phyloP scores from a whole-genome alignment of 2,113 vertebrate species.

The Psammodynastes pulverulentus region DNA sequence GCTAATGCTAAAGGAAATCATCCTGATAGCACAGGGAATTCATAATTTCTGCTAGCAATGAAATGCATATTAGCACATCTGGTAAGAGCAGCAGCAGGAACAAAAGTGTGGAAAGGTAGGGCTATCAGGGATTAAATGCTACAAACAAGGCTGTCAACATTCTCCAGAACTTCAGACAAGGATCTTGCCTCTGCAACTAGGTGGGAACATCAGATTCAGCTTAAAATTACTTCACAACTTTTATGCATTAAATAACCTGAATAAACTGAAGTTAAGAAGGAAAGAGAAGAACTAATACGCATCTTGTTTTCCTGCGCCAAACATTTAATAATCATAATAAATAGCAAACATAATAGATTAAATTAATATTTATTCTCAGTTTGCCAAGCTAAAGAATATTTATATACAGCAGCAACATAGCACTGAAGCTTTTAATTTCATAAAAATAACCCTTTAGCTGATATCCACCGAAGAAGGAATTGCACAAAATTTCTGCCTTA shows the following conservation, averaged over 20 bases:
- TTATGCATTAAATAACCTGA: neutral
- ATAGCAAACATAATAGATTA: neutral
- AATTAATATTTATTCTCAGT: neutral
- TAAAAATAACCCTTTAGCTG: neutral
- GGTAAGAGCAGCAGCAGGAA: neutral
- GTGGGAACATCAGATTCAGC: neutral
- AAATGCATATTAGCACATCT: conserved; percentile 51
- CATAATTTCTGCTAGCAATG: conserved; percentile 16
- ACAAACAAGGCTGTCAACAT: neutral
- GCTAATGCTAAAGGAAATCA: neutral
- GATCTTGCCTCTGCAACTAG: neutral
- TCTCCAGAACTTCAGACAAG: neutral
- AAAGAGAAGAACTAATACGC: neutral
- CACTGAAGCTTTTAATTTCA: neutral
- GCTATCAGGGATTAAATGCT: neutral
- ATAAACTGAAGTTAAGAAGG: neutral
- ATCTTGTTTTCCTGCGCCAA: neutral
- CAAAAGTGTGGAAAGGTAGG: conserved; percentile 31
- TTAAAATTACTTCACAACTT: neutral
- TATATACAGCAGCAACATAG: neutral
- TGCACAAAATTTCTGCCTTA: neutral
- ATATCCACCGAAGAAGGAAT: neutral
- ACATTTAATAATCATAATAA: neutral
- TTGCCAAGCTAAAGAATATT: neutral
- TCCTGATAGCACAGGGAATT: conserved; percentile 15